Conservation (phyloP, 2,113 vertebrate species). For the Actinemys pallida region DNA sequence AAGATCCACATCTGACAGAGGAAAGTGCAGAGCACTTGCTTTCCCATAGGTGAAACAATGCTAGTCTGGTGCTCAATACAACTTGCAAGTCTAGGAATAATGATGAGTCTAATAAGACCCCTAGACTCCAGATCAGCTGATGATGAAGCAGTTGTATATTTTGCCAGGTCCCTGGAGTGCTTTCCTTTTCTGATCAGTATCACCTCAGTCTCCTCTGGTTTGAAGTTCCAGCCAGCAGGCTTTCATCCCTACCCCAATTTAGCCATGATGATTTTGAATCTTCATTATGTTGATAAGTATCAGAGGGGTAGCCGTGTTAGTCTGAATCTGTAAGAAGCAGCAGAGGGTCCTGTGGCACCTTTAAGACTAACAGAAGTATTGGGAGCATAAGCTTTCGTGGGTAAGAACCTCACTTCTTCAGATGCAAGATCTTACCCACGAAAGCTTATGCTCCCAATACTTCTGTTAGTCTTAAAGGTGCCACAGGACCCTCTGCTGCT, state of each 20-base stretch:
- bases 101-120: neutral
- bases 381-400: no score
- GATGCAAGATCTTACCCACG: no score
- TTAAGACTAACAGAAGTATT: no score
- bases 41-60: neutral
- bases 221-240: neutral
- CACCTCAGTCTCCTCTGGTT: neutral
- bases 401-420: no score
- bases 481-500: no score
- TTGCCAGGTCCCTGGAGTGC: neutral
- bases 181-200: neutral
- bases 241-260: neutral
- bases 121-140: neutral
- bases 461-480: no score
- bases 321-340: no score
- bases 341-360: no score
- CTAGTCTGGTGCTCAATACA: neutral
- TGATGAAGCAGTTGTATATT: neutral
- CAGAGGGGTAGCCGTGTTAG: no score
- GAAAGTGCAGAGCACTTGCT: neutral
- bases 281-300: neutral
- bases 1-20: neutral
- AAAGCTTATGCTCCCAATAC: no score
- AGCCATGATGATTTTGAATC: neutral
- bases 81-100: neutral